phyloP scores from a whole-genome alignment of 1,140 invertebrate species.

The Lepidurus arcticus region DNA sequence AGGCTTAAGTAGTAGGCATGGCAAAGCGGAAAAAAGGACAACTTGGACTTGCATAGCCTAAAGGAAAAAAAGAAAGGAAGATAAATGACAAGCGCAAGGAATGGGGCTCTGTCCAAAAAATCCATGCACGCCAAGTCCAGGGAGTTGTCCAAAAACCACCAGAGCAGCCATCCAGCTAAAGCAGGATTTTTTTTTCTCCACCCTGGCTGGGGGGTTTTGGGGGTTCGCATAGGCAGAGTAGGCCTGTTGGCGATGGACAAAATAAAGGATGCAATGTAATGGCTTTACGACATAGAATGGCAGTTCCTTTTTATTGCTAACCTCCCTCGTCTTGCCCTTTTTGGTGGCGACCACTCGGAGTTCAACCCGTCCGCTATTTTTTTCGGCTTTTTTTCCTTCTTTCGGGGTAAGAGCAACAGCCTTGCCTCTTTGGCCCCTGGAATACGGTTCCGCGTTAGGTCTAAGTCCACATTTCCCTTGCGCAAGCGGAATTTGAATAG shows the following conservation, averaged over 20 bases:
- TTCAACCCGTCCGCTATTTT: constrained; percentile 21
- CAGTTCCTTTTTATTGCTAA: constrained; percentile 19
- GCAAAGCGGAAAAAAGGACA: not conserved
- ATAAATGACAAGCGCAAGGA: constrained; percentile 17
- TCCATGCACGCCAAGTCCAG: constrained; percentile 9
- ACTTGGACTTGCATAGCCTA: not conserved
- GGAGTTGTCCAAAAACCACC: not conserved
- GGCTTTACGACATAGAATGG: constrained; percentile 17
- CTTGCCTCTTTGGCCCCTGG: not conserved
- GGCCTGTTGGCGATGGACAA: constrained; percentile 20
- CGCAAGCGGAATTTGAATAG: not conserved
- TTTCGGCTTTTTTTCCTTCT: not conserved
- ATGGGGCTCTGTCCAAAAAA: not conserved
- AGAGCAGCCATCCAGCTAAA: not conserved
- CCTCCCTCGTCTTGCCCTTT: constrained; percentile 20
- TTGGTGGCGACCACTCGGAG: not conserved
- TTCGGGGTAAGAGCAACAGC: not conserved
- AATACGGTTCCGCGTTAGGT: not conserved
- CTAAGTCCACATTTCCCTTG: not conserved
- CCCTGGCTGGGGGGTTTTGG: not conserved
- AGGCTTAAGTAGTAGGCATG: not conserved
- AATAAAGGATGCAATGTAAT: constrained; percentile 22
- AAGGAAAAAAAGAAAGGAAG: not conserved
- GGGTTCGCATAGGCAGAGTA: constrained; percentile 6
- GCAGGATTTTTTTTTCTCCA: not conserved